Evolutionary conservation across 1,140 invertebrate species (phyloP).

Genomic region (Thrips palmi): DNA sequence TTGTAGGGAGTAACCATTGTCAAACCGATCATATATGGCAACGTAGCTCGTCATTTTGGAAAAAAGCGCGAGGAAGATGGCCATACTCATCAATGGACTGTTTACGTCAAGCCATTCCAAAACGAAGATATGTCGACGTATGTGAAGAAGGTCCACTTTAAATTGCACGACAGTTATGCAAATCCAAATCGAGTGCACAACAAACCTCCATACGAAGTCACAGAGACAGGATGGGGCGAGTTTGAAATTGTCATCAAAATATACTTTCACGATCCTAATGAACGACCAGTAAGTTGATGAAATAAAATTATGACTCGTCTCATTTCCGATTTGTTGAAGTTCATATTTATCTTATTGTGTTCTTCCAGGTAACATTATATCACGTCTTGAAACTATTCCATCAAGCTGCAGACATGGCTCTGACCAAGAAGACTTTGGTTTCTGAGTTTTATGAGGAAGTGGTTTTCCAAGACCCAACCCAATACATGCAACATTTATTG

Average conservation of each 20-base stretch:
- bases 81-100: slow-evolving; percentile 98
- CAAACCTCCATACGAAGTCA: slow-evolving; percentile 93
- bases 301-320: neutral
- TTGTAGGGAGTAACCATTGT: slow-evolving; percentile 71
- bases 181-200: slow-evolving; percentile 84
- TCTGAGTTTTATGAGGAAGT: slow-evolving; percentile 96
- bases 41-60: slow-evolving; percentile 86
- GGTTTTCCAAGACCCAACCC: slow-evolving; percentile 91
- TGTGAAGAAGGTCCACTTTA: slow-evolving; percentile 94
- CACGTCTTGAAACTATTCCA: slow-evolving; percentile 93
- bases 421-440: slow-evolving; percentile 63
- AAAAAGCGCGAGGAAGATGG: slow-evolving; percentile 97
- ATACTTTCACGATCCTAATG: slow-evolving; percentile 93
- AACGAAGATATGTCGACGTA: slow-evolving; percentile 90
- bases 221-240: slow-evolving; percentile 99
- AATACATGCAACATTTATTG: slow-evolving; percentile 78
- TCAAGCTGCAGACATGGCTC: slow-evolving; percentile 40
- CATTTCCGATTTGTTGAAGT: neutral
- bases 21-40: slow-evolving; percentile 95
- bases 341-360: slow-evolving; percentile 4
- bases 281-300: slow-evolving; percentile 58
- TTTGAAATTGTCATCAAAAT: slow-evolving; percentile 99
- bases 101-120: slow-evolving; percentile 87
- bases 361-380: slow-evolving; percentile 71
- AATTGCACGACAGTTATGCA: slow-evolving; percentile 92